Percentiles rank a stretch among this genome's conserved stretches.
Conservation (phyloP, 2,888 invertebrate species). For the Magallana nippona region DNA sequence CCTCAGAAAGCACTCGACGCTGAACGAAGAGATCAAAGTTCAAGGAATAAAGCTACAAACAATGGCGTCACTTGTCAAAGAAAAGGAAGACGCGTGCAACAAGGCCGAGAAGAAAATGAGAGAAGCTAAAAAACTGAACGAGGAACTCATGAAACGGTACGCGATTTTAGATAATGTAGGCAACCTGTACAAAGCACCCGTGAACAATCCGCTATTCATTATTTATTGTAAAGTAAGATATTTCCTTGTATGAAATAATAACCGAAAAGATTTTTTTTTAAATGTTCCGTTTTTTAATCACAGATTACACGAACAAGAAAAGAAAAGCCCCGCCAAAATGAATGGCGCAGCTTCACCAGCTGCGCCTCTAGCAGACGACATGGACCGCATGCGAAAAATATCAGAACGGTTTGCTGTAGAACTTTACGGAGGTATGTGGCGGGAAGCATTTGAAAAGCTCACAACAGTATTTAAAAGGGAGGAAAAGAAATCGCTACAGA, state of each 20-base stretch:
- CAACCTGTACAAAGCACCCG: too few relatives aligned
- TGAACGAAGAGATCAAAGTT: conserved; percentile 37
- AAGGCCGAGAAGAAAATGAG: conserved; percentile 33
- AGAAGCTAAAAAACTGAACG: conserved; percentile 43
- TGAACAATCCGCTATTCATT: too few relatives aligned
- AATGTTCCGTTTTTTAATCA: not conserved
- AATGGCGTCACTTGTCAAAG: conserved; percentile 26
- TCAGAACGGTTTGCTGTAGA: conserved; percentile 60
- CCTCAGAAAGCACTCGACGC: not conserved
- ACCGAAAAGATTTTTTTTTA: not conserved
- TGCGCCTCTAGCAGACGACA: conserved; percentile 20
- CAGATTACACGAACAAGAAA: conserved; percentile 28
- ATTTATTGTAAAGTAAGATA: too few relatives aligned
- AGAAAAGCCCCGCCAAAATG: conserved; percentile 15
- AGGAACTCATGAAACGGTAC: conserved; percentile 45
- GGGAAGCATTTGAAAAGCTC: conserved; percentile 54
- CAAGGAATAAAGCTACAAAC: conserved; percentile 32
- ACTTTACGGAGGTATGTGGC: conserved; percentile 57
- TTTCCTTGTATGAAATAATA: too few relatives aligned
- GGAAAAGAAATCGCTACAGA: conserved; percentile 61
- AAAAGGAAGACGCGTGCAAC: conserved; percentile 37
- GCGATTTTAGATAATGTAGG: not conserved
- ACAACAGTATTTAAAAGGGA: conserved; percentile 56
- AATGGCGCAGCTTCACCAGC: not conserved
- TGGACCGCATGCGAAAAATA: conserved; percentile 28